These are phyloP conservation scores for Pseudonaja textilis DNA, from an alignment of 2,113 vertebrate genomes.

Conservation along the genomic window DNA sequence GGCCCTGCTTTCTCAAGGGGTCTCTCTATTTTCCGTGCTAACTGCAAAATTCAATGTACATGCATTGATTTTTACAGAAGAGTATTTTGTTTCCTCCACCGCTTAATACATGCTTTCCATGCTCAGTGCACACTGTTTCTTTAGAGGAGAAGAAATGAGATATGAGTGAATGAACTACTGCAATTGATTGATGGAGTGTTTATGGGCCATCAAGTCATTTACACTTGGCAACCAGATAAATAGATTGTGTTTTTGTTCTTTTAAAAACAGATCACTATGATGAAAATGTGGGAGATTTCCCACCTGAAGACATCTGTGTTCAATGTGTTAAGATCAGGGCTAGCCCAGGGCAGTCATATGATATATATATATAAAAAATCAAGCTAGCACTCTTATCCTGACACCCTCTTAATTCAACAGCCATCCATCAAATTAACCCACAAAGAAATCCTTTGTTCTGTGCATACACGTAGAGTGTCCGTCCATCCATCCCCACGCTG, in stretches of 20 bases:
- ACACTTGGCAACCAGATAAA: not conserved
- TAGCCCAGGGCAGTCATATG: not conserved
- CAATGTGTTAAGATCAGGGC: not conserved
- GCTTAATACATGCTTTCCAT: not conserved
- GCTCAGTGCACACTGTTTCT: not conserved
- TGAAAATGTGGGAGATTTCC: not conserved
- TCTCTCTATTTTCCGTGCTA: not conserved
- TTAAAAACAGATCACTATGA: not conserved
- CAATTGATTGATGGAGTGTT: not conserved
- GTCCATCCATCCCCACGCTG: not conserved
- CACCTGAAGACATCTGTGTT: not conserved
- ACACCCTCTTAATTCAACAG: not conserved
- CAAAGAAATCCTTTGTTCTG: not conserved
- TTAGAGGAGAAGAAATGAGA: not conserved
- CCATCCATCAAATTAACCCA: not conserved
- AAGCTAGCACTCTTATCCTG: not conserved
- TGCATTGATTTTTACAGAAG: not conserved
- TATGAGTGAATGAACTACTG: not conserved
- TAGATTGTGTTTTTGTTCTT: not conserved
- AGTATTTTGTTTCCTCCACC: not conserved
- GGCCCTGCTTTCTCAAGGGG: not conserved
- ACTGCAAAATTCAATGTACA: not conserved
- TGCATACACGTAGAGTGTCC: not conserved
- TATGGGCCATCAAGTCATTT: not conserved
- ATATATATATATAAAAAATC: not conserved